phyloP scores from a whole-genome alignment of 2,888 invertebrate genomes.

The Isoperla grammatica region DNA sequence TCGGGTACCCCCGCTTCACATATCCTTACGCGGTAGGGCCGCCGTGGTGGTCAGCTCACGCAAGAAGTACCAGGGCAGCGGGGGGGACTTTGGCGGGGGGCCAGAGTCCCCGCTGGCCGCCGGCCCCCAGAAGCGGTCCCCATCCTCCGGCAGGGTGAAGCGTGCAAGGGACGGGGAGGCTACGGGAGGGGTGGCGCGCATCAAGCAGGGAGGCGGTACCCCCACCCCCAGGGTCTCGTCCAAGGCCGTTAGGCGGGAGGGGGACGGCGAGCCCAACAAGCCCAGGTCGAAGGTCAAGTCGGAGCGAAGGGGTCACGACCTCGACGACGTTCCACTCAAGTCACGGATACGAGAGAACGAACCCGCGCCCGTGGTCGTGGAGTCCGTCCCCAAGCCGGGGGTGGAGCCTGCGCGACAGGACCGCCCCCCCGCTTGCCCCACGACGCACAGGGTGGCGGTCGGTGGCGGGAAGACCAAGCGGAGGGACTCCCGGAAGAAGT shows the following conservation, averaged over 20 bases:
- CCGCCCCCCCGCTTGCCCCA: neutral
- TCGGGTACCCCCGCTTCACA: constrained; percentile 82
- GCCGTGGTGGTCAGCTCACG: constrained; percentile 62
- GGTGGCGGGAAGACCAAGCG: constrained; percentile 43
- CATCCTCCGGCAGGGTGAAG: constrained; percentile 21
- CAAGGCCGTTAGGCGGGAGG: neutral
- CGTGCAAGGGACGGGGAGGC: constrained; percentile 23
- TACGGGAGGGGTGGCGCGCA: neutral
- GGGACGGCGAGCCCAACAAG: constrained; percentile 19
- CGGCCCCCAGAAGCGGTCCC: neutral
- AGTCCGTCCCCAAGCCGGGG: constrained; percentile 19
- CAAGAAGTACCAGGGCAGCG: constrained; percentile 27
- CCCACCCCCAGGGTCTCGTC: neutral
- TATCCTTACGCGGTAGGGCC: constrained; percentile 76
- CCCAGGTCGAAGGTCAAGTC: constrained; percentile 21
- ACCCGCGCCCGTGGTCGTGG: constrained; percentile 6
- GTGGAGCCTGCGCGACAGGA: constrained; percentile 1
- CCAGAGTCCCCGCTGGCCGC: neutral
- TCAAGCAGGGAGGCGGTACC: constrained; percentile 8
- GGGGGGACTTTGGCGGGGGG: constrained; percentile 11
- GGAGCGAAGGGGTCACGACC: constrained; percentile 23
- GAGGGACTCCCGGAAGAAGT: constrained; percentile 56
- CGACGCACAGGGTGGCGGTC: constrained; percentile 13
- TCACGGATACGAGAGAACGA: constrained; percentile 36
- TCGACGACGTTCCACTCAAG: constrained; percentile 34